Evolutionary conservation across 1,140 invertebrate species (phyloP).

Genomic region (Phymorhynchus buccinoides): DNA sequence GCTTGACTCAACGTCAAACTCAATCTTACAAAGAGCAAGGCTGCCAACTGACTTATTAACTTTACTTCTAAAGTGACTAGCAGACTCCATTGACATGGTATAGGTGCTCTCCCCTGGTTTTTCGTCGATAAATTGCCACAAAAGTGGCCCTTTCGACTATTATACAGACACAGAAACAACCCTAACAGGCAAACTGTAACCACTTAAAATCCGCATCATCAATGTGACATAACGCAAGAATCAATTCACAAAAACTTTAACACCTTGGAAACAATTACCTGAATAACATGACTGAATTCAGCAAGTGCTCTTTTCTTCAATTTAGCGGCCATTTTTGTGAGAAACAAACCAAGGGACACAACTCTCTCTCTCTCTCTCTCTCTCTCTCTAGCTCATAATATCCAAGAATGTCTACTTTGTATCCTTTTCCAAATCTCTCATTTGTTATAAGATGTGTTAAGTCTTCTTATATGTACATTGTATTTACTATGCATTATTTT

Average conservation of each 20-base stretch:
- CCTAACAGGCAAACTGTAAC: background rate
- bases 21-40: too few relatives aligned
- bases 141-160: too few relatives aligned
- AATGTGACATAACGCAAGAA: background rate
- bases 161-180: too few relatives aligned
- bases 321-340: slow-evolving; percentile 80
- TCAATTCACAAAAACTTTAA: background rate
- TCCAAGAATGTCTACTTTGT: background rate
- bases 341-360: background rate
- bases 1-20: too few relatives aligned
- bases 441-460: background rate
- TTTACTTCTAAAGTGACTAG: too few relatives aligned
- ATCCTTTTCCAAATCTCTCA: background rate
- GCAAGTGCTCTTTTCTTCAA: slow-evolving; percentile 86
- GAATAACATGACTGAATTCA: slow-evolving; percentile 81
- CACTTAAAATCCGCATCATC: background rate
- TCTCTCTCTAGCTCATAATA: too few relatives aligned
- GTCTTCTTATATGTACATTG: background rate
- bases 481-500: background rate
- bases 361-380: background rate
- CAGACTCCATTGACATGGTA: too few relatives aligned
- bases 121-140: background rate
- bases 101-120: too few relatives aligned
- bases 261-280: slow-evolving; percentile 72
- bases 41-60: too few relatives aligned